Evolutionary conservation across 2,888 invertebrate species (phyloP), one percentile per base, ranked within the genome.

Genomic region (Zygaena filipendulae): DNA sequence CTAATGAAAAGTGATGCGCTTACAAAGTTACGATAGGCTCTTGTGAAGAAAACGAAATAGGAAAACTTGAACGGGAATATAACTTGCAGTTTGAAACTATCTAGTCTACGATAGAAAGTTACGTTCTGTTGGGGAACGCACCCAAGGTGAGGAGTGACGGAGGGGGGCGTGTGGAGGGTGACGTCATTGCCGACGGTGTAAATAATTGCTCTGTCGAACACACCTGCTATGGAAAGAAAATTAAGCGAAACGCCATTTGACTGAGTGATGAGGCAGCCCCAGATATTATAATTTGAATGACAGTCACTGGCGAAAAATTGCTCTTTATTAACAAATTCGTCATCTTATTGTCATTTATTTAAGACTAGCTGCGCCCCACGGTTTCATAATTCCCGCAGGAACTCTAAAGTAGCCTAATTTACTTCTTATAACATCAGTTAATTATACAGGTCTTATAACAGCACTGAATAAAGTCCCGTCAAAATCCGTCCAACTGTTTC

Each of bases 191-290:
- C 64, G 68, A 55, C 71, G 72, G 62, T 69, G 71, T 79, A 77
- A 79, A 79, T 79, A 79, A 79, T 77, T 77, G 74, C 72, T 74
- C 69, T 72, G 79, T 79, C 79, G 79, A 79, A 79, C 72, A 77
- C 79, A 79, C 77, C 79, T 77, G 79, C 69, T 61, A 63, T 62
- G 56, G 61, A 75, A 77, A 77, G 75, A 77, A 79, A 77, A 79
- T 79, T 77, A 79, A 77, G 77, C 64, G 72, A 69, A 75, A 75
- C 74, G 74, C 71, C 75, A 77, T 77, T 77, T 75, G 75, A 75
- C 74, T 77, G 75, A 79, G 71, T 77, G 77, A 77, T 77, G 69
- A 70, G 74, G 77, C 67, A 74, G 71, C 70, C 57, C 59, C 54
- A 54, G 62, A 51, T 43, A 46, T 63, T 68, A 75, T 75, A 69